Conservation (phyloP, 2,888 invertebrate species). For the Lacanobia oleracea region DNA sequence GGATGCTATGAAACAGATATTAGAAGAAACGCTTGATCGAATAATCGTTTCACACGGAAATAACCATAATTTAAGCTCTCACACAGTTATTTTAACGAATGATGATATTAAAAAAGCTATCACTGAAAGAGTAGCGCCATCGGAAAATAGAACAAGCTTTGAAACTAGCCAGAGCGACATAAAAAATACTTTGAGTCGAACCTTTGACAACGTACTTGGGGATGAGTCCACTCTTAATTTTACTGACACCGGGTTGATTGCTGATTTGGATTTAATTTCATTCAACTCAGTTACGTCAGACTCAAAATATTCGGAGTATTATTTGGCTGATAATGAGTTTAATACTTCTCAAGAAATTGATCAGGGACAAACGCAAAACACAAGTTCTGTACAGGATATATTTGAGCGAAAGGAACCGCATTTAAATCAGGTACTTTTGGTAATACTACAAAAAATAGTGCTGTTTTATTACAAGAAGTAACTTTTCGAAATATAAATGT, state of each 20-base stretch:
- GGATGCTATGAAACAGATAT: slow-evolving; percentile 70
- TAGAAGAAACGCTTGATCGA: slow-evolving; percentile 77
- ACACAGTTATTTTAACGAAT: slow-evolving; percentile 67
- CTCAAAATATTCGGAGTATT: slow-evolving; percentile 79
- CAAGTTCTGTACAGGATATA: slow-evolving; percentile 76
- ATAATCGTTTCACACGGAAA: slow-evolving; percentile 62
- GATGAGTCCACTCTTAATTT: slow-evolving; percentile 69
- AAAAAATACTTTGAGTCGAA: slow-evolving; percentile 69
- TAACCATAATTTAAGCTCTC: slow-evolving; percentile 60
- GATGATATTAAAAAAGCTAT: slow-evolving; percentile 51
- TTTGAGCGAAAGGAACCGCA: slow-evolving; percentile 79
- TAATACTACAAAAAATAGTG: neutral
- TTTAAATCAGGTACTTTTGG: slow-evolving; percentile 68
- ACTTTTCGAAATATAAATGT: neutral
- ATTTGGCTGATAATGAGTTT: slow-evolving; percentile 75
- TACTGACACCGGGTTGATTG: slow-evolving; percentile 63
- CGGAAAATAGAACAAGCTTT: slow-evolving; percentile 69
- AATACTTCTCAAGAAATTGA: slow-evolving; percentile 47
- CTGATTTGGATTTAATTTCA: slow-evolving; percentile 78
- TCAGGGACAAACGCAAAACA: slow-evolving; percentile 42
- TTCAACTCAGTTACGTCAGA: slow-evolving; percentile 77
- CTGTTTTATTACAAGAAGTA: neutral
- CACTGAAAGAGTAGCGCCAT: slow-evolving; percentile 62
- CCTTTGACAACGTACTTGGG: slow-evolving; percentile 66
- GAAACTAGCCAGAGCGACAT: slow-evolving; percentile 68